These are phyloP conservation scores for Anguilla obscura DNA, from an alignment of 2,797 vertebrate genomes.

Conservation along the genomic window DNA sequence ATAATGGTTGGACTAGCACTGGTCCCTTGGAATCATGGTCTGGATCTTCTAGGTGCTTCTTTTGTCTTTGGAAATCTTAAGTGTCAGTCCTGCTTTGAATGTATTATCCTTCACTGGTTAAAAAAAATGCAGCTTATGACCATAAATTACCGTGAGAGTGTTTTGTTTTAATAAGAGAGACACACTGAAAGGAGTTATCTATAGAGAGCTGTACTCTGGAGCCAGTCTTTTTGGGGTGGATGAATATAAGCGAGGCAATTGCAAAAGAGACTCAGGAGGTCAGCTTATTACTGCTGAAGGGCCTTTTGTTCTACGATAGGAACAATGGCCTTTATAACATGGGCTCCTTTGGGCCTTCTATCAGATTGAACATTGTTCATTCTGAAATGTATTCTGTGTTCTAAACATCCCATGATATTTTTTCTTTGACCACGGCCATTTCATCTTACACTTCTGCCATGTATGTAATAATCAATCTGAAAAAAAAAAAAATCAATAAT, in stretches of 20 bases:
- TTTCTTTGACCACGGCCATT: not conserved
- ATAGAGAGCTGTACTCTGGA: slow-evolving; percentile 26
- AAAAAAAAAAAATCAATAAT: slow-evolving; percentile 13
- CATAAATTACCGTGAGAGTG: slow-evolving; percentile 38
- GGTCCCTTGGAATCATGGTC: slow-evolving; percentile 23
- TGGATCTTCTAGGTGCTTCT: not conserved
- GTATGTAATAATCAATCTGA: not conserved
- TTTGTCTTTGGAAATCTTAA: slow-evolving; percentile 23
- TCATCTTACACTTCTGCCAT: not conserved
- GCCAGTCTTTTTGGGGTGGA: not conserved
- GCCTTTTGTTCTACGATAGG: not conserved
- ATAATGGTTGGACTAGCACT: slow-evolving; percentile 40
- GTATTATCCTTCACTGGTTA: slow-evolving; percentile 32
- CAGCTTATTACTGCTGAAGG: not conserved
- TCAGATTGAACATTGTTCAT: slow-evolving; percentile 5
- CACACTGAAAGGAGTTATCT: slow-evolving; percentile 15
- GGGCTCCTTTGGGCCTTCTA: not conserved
- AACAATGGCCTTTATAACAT: slow-evolving; percentile 1
- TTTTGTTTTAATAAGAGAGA: slow-evolving; percentile 27
- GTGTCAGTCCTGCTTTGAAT: slow-evolving; percentile 27
- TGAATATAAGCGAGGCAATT: not conserved
- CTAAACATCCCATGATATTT: not conserved
- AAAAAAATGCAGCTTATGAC: slow-evolving; percentile 29
- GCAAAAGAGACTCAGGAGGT: not conserved
- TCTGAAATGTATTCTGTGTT: slow-evolving; percentile 3